These are phyloP conservation scores for Xylota segnis DNA, from an alignment of 2,888 invertebrate genomes.

Conservation along the genomic window DNA sequence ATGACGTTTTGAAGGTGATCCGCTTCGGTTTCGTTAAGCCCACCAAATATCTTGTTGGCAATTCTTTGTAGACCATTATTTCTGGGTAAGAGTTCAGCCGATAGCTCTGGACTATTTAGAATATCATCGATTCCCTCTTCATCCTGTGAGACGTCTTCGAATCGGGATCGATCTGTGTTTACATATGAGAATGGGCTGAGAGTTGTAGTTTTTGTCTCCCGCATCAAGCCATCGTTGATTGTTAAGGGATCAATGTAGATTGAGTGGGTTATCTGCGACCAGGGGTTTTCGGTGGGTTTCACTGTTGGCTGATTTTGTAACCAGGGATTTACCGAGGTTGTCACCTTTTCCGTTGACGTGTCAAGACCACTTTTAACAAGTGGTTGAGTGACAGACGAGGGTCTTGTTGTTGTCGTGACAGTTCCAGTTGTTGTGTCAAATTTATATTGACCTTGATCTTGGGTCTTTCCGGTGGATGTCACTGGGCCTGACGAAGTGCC, in stretches of 20 bases:
- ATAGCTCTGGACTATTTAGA: constrained; percentile 85
- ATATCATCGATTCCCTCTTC: constrained; percentile 84
- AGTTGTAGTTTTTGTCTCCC: constrained; percentile 81
- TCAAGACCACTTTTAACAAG: background rate
- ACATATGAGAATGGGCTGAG: constrained; percentile 83
- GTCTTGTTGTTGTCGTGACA: constrained; percentile 8
- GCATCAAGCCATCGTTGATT: constrained; percentile 88
- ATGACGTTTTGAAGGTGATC: constrained; percentile 91
- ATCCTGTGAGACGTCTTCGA: constrained; percentile 79
- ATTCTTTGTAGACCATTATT: constrained; percentile 88
- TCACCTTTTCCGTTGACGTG: background rate
- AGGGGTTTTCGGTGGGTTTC: constrained; percentile 84
- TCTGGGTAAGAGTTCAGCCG: constrained; percentile 85
- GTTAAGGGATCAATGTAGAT: constrained; percentile 89
- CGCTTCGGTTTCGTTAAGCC: constrained; percentile 90
- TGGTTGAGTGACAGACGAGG: background rate
- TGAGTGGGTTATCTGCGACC: constrained; percentile 86
- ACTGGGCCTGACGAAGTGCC: constrained; percentile 14
- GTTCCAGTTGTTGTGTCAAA: constrained; percentile 5
- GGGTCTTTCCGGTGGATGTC: background rate
- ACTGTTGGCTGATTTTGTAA: constrained; percentile 64
- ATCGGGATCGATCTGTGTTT: constrained; percentile 56
- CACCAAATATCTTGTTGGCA: constrained; percentile 91
- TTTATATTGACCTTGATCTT: background rate
- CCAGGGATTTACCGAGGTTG: constrained; percentile 12